Percentiles rank a stretch among this genome's conserved stretches.
Evolutionary conservation across 2,888 invertebrate genomes (phyloP).

Genomic region (Tipula unca): DNA sequence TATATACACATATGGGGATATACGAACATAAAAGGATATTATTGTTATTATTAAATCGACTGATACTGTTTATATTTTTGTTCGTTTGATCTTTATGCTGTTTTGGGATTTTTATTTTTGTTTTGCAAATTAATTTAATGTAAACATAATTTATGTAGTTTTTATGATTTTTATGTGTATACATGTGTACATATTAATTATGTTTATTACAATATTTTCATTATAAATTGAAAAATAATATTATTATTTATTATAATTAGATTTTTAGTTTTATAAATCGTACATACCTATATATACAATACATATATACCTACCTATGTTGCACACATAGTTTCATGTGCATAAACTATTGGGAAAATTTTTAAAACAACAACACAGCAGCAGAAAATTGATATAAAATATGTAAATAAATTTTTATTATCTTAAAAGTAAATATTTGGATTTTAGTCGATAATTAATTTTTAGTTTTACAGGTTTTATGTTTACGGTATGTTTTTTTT

Average conservation of each 20-base stretch:
- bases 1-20: neutral
- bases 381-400: neutral
- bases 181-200: neutral
- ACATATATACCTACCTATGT: neutral
- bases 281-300: neutral
- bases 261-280: neutral
- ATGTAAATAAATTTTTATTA: neutral
- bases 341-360: neutral
- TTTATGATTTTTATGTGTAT: neutral
- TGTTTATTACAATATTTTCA: neutral
- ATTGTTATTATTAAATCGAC: conserved; percentile 14
- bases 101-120: neutral
- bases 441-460: neutral
- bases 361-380: neutral
- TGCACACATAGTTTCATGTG: neutral
- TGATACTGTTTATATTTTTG: neutral
- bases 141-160: neutral
- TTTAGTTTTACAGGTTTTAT: neutral
- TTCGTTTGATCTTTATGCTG: neutral
- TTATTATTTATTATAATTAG: neutral
- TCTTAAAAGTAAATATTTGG: neutral
- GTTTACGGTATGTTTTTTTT: no score
- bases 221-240: neutral
- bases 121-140: neutral
- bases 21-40: neutral